Conservation (phyloP, 1,140 invertebrate genomes). For the Ceratosolen solmsi region DNA sequence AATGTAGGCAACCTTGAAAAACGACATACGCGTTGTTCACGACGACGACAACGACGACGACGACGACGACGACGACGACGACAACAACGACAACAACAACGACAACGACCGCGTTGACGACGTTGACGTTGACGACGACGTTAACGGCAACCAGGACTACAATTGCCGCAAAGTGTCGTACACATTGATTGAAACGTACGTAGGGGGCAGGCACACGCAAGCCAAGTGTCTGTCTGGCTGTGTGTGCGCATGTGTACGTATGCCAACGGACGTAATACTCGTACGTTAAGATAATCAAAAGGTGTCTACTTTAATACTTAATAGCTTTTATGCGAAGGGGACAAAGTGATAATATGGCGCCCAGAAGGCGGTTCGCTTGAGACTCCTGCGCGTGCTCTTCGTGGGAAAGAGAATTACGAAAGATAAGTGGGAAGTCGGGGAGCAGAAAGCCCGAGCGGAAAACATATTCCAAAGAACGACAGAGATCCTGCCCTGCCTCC, state of each 20-base stretch:
- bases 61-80: not conserved
- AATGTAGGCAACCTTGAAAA: slow-evolving; percentile 26
- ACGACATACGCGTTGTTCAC: no score
- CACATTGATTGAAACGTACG: no score
- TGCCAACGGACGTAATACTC: not conserved
- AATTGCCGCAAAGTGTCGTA: not conserved
- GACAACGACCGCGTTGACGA: not conserved
- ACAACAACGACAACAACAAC: not conserved
- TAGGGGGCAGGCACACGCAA: no score
- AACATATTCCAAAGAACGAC: not conserved
- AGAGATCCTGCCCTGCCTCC: not conserved
- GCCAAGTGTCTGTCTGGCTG: no score
- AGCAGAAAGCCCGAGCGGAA: not conserved
- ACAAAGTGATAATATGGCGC: slow-evolving; percentile 19
- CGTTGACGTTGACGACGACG: not conserved
- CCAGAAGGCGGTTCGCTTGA: slow-evolving; percentile 25
- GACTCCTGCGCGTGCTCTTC: not conserved
- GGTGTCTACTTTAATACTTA: not conserved
- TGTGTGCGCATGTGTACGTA: not conserved
- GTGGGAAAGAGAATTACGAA: not conserved
- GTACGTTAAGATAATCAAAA: slow-evolving; percentile 28
- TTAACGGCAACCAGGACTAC: slow-evolving; percentile 4
- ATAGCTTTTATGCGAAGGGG: not conserved
- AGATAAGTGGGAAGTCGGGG: not conserved
- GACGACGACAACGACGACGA: not conserved